phyloP scores from a whole-genome alignment of 2,888 invertebrate species.

The Parapristionchus giblindavisi region DNA sequence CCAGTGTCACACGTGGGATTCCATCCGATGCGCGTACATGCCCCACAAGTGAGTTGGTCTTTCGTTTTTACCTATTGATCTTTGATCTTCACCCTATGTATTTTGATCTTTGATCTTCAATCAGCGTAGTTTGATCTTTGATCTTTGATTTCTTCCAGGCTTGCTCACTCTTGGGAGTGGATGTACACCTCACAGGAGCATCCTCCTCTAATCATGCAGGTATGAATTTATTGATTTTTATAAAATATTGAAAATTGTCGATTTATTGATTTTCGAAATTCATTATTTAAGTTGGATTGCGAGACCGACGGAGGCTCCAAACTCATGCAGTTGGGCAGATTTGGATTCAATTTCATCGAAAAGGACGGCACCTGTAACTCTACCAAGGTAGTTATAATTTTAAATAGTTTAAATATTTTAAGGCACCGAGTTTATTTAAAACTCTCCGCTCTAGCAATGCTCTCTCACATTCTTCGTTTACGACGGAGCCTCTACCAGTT shows the following conservation, averaged over 20 bases:
- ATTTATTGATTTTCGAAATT: not conserved
- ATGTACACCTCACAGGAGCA: slow-evolving; percentile 68
- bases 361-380: slow-evolving; percentile 63
- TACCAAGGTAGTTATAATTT: slow-evolving; percentile 50
- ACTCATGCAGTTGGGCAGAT: slow-evolving; percentile 65
- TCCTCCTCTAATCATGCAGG: slow-evolving; percentile 66
- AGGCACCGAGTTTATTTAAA: no score
- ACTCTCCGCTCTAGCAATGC: no score
- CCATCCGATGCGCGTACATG: slow-evolving; percentile 63
- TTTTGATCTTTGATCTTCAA: not conserved
- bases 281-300: slow-evolving; percentile 55
- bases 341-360: slow-evolving; percentile 68
- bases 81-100: not conserved
- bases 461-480: no score
- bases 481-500: no score
- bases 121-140: not conserved
- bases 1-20: slow-evolving; percentile 68
- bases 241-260: not conserved
- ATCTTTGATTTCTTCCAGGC: slow-evolving; percentile 47
- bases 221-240: not conserved
- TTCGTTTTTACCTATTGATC: not conserved
- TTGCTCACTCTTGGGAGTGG: slow-evolving; percentile 69
- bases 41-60: slow-evolving; percentile 63
- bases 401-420: no score
- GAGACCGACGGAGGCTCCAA: slow-evolving; percentile 68